phyloP scores from a whole-genome alignment of 2,797 vertebrate species.

The Peromyscus attwateri region DNA sequence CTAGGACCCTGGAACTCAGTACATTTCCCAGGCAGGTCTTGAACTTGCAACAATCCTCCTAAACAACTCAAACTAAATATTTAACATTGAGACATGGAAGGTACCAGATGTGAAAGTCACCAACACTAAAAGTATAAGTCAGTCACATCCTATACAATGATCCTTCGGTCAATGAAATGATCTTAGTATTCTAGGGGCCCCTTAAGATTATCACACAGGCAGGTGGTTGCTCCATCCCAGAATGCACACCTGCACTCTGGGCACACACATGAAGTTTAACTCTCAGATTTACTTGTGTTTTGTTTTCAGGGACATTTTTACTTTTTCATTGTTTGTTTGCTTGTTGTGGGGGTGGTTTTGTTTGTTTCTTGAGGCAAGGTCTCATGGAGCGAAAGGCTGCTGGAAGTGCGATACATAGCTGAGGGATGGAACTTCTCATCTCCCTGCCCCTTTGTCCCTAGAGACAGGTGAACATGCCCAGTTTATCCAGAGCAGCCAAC shows the following conservation, averaged over 20 bases:
- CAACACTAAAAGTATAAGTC: background rate
- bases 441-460: background rate
- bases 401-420: background rate
- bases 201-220: background rate
- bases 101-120: background rate
- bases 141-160: background rate
- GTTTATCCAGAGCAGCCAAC: background rate
- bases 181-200: too few relatives aligned
- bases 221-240: too few relatives aligned
- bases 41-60: background rate
- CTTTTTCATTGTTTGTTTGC: background rate
- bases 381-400: background rate
- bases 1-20: background rate
- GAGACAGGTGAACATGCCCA: too few relatives aligned
- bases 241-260: background rate
- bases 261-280: too few relatives aligned
- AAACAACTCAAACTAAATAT: background rate
- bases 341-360: background rate
- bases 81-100: conserved; percentile 24
- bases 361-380: background rate
- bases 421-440: background rate
- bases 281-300: background rate
- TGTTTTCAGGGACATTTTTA: background rate
- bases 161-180: background rate
- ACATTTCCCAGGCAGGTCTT: background rate